Percentiles rank a stretch among this genome's conserved stretches.
phyloP scores from a whole-genome alignment of 2,888 invertebrate species.

The Diadegma fenestrale region DNA sequence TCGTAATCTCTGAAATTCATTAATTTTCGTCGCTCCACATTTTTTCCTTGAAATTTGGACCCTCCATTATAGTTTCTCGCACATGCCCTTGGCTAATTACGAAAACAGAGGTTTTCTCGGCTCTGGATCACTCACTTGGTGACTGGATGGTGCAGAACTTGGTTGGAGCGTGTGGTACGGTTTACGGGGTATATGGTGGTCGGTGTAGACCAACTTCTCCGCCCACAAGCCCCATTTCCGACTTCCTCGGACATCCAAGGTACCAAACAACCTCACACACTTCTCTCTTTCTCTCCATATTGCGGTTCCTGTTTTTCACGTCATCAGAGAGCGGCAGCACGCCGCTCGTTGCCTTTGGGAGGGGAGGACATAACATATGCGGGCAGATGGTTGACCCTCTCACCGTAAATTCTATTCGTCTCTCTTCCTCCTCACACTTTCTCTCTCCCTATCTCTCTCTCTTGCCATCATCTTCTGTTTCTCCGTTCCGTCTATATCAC shows the following conservation, averaged over 20 bases:
- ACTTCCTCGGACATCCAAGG: constrained; percentile 74
- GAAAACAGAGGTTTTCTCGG: constrained; percentile 76
- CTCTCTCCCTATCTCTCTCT: constrained; percentile 43
- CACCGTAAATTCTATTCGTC: constrained; percentile 67
- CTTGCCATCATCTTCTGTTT: constrained; percentile 47
- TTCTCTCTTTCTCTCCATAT: constrained; percentile 30
- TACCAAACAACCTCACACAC: constrained; percentile 27
- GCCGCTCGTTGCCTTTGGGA: constrained; percentile 65
- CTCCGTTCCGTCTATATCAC: constrained; percentile 29
- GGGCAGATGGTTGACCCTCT: constrained; percentile 81
- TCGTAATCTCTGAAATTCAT: constrained; percentile 45
- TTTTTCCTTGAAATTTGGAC: neutral
- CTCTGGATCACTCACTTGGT: constrained; percentile 43
- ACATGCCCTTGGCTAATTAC: constrained; percentile 74
- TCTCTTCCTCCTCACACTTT: constrained; percentile 19
- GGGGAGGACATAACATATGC: constrained; percentile 81
- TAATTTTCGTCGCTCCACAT: constrained; percentile 31
- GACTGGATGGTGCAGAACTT: constrained; percentile 32
- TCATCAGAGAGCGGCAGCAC: constrained; percentile 64
- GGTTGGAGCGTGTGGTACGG: constrained; percentile 39
- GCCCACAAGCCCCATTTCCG: constrained; percentile 74
- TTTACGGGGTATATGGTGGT: constrained; percentile 49
- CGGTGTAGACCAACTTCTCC: constrained; percentile 59
- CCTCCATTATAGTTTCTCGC: constrained; percentile 61
- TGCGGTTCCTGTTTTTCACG: constrained; percentile 75